Conservation (phyloP, 37 sponge, comb jelly and placozoan species). For the Aphrocallistes beatrix region DNA sequence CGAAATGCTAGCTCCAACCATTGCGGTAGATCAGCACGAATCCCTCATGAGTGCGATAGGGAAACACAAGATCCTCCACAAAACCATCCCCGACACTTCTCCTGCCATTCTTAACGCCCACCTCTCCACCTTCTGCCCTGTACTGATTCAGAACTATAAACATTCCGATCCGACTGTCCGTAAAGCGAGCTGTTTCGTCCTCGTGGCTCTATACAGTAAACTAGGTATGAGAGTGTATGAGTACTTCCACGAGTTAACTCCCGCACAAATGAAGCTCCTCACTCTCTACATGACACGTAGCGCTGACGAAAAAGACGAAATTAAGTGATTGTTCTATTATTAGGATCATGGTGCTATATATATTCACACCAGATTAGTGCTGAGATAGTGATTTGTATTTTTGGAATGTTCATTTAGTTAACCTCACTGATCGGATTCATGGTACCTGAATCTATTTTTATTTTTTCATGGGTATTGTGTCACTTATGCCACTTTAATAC, state of each 20-base stretch:
- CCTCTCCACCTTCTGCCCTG: neutral
- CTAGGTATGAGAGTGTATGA: neutral
- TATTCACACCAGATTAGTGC: too few relatives aligned
- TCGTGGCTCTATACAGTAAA: neutral
- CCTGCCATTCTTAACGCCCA: slow-evolving; percentile 2
- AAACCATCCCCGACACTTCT: neutral
- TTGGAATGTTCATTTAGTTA: too few relatives aligned
- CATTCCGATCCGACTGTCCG: neutral
- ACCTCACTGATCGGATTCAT: too few relatives aligned
- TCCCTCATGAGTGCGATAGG: neutral
- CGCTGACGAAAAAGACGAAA: neutral
- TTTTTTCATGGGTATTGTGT: too few relatives aligned
- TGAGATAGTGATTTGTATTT: too few relatives aligned
- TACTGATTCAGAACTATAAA: neutral
- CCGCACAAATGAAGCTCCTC: slow-evolving; percentile 11
- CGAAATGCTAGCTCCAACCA: neutral
- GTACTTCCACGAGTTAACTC: neutral
- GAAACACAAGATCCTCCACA: slow-evolving; percentile 4
- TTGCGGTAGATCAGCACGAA: neutral
- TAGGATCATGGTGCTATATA: too few relatives aligned
- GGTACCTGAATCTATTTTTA: too few relatives aligned
- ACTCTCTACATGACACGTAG: neutral
- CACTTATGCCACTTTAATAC: too few relatives aligned
- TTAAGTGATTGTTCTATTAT: too few relatives aligned
- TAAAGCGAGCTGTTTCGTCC: neutral